Percentiles rank a stretch among this genome's conserved stretches.
These are phyloP conservation scores for Erythrolamprus reginae DNA, from an alignment of 2,113 vertebrate genomes.

Conservation along the genomic window DNA sequence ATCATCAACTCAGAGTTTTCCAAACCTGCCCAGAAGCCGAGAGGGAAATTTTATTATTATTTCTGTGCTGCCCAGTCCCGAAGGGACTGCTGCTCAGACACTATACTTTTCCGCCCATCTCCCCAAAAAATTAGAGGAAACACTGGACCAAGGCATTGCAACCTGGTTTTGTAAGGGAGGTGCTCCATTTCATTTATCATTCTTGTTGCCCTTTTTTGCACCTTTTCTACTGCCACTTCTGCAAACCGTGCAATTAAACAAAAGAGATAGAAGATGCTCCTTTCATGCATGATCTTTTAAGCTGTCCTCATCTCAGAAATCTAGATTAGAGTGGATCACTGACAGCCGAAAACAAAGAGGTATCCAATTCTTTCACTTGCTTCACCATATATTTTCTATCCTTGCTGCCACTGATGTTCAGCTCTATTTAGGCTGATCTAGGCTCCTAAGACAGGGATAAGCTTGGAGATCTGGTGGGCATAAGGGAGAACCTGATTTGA, in stretches of 20 bases:
- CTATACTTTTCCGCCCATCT: no score
- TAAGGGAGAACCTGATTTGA: neutral
- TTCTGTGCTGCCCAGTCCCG: no score
- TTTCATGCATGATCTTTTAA: neutral
- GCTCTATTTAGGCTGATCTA: neutral
- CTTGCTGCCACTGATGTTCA: neutral
- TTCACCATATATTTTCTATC: neutral
- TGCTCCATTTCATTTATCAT: no score
- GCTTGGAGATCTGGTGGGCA: neutral
- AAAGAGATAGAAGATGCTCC: neutral
- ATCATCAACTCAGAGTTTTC: no score
- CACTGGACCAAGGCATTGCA: no score
- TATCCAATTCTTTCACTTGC: neutral
- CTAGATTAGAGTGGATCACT: neutral
- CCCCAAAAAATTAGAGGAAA: no score
- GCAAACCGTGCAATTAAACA: neutral
- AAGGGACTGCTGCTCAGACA: no score
- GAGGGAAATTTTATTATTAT: no score
- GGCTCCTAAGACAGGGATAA: neutral
- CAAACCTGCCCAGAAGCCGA: no score
- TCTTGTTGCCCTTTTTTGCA: no score
- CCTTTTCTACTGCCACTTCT: neutral
- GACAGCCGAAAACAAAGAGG: neutral
- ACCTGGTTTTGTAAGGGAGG: no score
- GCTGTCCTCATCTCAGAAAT: neutral